A percentile compares a stretch with the other conserved stretches of the same genome.
These are phyloP conservation scores for Parus major DNA, from an alignment of 2,113 vertebrate genomes.

Conservation along the genomic window DNA sequence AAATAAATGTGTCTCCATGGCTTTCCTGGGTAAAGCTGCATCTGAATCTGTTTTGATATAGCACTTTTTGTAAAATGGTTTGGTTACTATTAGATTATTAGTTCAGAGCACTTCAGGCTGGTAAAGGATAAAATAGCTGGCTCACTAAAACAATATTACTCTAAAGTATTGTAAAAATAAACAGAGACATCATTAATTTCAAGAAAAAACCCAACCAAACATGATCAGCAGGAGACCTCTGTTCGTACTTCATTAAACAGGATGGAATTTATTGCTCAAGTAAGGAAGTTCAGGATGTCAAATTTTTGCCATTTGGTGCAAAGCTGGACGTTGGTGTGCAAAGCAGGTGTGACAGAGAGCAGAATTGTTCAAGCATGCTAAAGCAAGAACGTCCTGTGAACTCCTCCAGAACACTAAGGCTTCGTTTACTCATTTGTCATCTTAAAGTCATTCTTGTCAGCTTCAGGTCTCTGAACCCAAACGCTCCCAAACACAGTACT, in stretches of 20 bases:
- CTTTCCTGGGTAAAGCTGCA: neutral
- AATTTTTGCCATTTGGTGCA: neutral
- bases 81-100: neutral
- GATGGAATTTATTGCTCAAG: neutral
- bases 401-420: neutral
- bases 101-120: neutral
- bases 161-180: neutral
- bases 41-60: neutral
- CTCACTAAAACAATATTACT: neutral
- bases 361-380: neutral
- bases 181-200: neutral
- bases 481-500: neutral
- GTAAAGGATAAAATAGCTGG: neutral
- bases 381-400: neutral
- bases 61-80: neutral
- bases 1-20: conserved; percentile 12
- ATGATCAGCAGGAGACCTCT: neutral
- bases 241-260: neutral
- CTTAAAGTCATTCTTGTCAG: neutral
- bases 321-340: neutral
- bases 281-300: neutral
- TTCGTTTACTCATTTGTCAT: neutral
- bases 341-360: neutral
- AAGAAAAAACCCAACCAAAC: neutral
- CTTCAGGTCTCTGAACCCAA: neutral